Conservation (phyloP, 1,140 invertebrate species). For the Drosophila biarmipes region DNA sequence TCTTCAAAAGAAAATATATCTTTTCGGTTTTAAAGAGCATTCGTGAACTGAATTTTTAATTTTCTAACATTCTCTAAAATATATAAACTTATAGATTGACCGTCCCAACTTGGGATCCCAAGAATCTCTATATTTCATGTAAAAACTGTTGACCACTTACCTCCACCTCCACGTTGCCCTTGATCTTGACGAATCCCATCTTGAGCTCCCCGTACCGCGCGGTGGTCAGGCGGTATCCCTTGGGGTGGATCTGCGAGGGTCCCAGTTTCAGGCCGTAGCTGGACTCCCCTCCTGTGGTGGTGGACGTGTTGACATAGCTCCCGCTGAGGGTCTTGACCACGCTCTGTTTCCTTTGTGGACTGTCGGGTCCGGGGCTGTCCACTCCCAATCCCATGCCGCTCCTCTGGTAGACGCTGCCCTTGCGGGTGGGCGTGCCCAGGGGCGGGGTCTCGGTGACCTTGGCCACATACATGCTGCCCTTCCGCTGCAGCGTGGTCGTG, state of each 20-base stretch:
- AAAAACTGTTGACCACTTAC: constrained; percentile 85
- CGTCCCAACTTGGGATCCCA: too few relatives aligned
- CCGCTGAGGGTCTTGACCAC: constrained; percentile 67
- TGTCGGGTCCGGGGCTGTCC: constrained; percentile 20
- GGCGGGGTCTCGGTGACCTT: constrained; percentile 48
- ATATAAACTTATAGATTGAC: too few relatives aligned
- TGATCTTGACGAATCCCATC: constrained; percentile 94
- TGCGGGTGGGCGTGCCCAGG: constrained; percentile 67
- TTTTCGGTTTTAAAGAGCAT: too few relatives aligned
- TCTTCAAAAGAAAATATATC: too few relatives aligned
- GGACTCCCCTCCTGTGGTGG: constrained; percentile 70
- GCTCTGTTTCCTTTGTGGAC: constrained; percentile 72
- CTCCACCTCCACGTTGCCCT: constrained; percentile 96
- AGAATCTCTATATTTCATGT: neutral
- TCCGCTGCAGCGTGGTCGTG: constrained; percentile 48
- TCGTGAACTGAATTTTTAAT: too few relatives aligned
- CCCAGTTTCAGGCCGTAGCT: constrained; percentile 87
- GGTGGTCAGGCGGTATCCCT: constrained; percentile 88
- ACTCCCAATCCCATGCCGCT: constrained; percentile 22
- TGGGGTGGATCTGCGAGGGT: constrained; percentile 91
- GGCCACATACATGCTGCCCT: constrained; percentile 73
- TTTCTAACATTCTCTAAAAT: too few relatives aligned
- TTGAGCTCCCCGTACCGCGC: constrained; percentile 92
- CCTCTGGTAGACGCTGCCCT: constrained; percentile 72
- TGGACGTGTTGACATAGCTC: constrained; percentile 59